Conservation (phyloP, 2,797 vertebrate genomes). For the Diglossa cyanea region DNA sequence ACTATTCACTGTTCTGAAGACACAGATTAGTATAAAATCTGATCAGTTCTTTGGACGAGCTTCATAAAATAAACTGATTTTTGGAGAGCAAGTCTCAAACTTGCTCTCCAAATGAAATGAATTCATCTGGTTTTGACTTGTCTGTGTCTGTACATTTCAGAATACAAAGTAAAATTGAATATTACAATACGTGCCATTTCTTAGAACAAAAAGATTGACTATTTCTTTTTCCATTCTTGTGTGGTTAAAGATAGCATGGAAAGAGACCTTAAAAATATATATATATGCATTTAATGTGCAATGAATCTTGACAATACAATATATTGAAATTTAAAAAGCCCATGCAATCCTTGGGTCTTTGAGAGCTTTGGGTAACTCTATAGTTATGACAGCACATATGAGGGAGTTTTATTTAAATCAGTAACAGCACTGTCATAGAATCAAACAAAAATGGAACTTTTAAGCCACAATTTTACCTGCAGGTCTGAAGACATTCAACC, state of each 20-base stretch:
- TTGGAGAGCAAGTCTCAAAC: neutral
- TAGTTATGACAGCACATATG: neutral
- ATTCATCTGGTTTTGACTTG: neutral
- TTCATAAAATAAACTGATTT: neutral
- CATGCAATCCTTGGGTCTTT: neutral
- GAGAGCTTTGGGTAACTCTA: neutral
- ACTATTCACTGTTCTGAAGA: neutral
- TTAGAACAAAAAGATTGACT: neutral
- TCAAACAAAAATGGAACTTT: neutral
- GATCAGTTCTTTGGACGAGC: neutral
- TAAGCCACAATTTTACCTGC: neutral
- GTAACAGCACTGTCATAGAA: neutral
- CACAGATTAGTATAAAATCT: neutral
- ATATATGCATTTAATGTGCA: neutral
- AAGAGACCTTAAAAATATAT: neutral
- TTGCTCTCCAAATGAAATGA: neutral
- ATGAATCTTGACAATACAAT: neutral
- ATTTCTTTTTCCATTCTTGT: neutral
- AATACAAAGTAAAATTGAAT: neutral
- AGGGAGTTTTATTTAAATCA: slow-evolving; percentile 24
- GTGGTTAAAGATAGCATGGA: neutral
- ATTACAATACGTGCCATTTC: neutral
- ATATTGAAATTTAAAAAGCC: neutral
- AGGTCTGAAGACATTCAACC: neutral
- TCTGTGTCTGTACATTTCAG: neutral